phyloP scores from a whole-genome alignment of 1,140 invertebrate species.

The Ephestia elutella region DNA sequence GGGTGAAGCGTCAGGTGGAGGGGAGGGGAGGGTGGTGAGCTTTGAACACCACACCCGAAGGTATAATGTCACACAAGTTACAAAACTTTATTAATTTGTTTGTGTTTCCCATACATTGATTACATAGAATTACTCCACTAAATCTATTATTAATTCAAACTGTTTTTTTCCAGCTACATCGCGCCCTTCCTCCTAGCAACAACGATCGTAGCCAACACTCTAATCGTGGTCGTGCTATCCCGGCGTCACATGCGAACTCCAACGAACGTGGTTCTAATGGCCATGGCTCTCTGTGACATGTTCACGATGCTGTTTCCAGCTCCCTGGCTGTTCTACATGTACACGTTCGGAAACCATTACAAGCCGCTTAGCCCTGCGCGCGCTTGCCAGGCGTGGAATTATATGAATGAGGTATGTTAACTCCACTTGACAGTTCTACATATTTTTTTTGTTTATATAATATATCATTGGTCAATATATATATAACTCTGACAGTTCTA shows the following conservation, averaged over 20 bases:
- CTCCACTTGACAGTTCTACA: no score
- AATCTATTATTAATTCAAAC: no score
- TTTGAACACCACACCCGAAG: no score
- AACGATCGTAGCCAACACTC: conserved; percentile 92
- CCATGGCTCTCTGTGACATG: conserved; percentile 95
- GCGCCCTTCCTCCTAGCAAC: conserved; percentile 89
- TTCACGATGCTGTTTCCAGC: conserved; percentile 92
- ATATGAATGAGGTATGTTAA: conserved; percentile 89
- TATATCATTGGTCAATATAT: no score
- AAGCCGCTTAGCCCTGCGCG: conserved; percentile 82
- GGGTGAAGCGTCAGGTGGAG: no score
- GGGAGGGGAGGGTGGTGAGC: no score
- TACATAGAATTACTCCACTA: no score
- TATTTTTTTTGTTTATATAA: no score
- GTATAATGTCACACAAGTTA: no score
- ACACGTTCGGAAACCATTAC: conserved; percentile 89
- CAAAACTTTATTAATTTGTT: no score
- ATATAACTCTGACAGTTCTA: no score
- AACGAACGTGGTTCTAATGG: conserved; percentile 90
- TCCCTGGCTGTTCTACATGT: conserved; percentile 92
- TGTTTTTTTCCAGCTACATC: conserved; percentile 73
- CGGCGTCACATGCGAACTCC: conserved; percentile 86
- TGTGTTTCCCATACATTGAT: no score
- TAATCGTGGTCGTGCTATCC: conserved; percentile 87
- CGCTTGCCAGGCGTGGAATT: conserved; percentile 85